Evolutionary conservation across 2,113 vertebrate genomes (phyloP).

Genomic region (Alectura lathami): DNA sequence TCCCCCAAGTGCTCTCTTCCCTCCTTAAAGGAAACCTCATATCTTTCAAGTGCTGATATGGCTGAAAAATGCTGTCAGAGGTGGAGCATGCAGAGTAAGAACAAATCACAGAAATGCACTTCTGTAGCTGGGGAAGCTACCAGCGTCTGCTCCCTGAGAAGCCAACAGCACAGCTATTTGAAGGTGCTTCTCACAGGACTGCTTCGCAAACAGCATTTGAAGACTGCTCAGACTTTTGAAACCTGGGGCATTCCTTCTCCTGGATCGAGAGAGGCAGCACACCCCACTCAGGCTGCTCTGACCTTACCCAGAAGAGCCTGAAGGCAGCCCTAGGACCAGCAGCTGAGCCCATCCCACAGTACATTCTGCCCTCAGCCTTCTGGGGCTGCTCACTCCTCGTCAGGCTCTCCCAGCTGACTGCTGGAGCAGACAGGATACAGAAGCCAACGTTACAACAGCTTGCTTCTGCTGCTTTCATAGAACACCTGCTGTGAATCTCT

Average conservation of each 20-base stretch:
- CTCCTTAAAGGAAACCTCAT: neutral
- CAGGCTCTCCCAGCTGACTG: neutral
- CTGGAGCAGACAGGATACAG: neutral
- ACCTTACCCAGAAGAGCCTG: neutral
- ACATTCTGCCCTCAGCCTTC: neutral
- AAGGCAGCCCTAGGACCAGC: neutral
- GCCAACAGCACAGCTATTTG: neutral
- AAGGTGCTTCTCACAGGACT: neutral
- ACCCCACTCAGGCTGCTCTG: neutral
- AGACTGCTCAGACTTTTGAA: neutral
- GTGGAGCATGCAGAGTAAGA: neutral
- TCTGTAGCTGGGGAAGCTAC: neutral
- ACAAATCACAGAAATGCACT: neutral
- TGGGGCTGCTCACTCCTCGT: neutral
- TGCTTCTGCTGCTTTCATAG: neutral
- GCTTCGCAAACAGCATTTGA: neutral
- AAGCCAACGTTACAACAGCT: rapidly evolving
- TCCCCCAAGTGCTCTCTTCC: neutral
- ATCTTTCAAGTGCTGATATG: neutral
- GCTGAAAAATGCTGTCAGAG: neutral
- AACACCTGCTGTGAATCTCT: neutral
- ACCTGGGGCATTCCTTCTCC: neutral
- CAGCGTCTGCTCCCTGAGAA: neutral
- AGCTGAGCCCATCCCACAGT: neutral
- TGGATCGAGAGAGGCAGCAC: neutral